Conservation (phyloP, 2,888 invertebrate genomes). For the Isoperla grammatica region DNA sequence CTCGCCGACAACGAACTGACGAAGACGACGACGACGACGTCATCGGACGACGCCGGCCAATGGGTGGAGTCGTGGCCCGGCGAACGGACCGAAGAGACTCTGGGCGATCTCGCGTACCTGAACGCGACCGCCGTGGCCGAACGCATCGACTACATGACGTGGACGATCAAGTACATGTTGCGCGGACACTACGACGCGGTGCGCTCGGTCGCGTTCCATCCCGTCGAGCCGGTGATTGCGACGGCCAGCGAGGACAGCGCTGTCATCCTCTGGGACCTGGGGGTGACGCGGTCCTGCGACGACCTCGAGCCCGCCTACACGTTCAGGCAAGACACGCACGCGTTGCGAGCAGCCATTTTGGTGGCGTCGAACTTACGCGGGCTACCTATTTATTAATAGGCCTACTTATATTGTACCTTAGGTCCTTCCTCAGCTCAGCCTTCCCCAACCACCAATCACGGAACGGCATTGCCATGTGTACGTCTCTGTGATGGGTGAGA, state of each 20-base stretch:
- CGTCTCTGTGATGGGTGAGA: no score
- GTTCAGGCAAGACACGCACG: no score
- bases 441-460: no score
- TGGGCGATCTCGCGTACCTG: constrained; percentile 90
- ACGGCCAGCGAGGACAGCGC: constrained; percentile 99
- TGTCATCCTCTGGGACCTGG: constrained; percentile 97
- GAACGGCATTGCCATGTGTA: no score
- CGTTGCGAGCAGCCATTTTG: no score
- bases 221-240: constrained; percentile 91
- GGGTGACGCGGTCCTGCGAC: constrained; percentile 68
- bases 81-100: constrained; percentile 63
- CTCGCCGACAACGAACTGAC: no score
- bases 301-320: no score
- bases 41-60: constrained; percentile 22
- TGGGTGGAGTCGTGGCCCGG: constrained; percentile 41
- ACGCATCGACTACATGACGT: constrained; percentile 86
- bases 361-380: no score
- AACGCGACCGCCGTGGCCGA: constrained; percentile 83
- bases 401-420: no score
- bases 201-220: constrained; percentile 87
- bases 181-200: constrained; percentile 92
- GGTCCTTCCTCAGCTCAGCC: no score
- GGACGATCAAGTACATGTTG: constrained; percentile 95
- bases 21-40: no score
- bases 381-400: no score